phyloP scores from a whole-genome alignment of 2,113 vertebrate genomes.

The Oceanites oceanicus region DNA sequence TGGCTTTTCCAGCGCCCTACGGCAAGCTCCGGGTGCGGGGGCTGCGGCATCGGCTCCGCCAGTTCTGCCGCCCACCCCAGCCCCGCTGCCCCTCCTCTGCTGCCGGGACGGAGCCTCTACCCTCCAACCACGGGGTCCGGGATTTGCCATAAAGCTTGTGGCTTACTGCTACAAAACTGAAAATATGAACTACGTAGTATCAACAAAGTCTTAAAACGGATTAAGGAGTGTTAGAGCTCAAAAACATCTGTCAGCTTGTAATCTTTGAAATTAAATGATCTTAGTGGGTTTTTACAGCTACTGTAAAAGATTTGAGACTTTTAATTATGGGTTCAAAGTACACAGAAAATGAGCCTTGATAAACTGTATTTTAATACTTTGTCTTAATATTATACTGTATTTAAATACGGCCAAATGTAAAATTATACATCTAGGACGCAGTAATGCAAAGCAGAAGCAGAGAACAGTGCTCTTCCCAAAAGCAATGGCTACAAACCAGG shows the following conservation, averaged over 20 bases:
- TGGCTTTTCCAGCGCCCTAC: background rate
- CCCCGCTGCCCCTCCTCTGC: too few relatives aligned
- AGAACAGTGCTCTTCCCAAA: fast-evolving
- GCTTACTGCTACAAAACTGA: background rate
- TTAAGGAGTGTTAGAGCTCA: background rate
- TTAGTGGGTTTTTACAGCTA: background rate
- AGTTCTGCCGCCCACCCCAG: background rate
- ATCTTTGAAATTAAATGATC: background rate
- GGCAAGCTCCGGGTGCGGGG: background rate
- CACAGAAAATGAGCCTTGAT: background rate
- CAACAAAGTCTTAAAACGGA: background rate
- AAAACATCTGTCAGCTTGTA: background rate
- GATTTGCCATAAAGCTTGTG: background rate
- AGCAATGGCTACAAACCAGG: background rate
- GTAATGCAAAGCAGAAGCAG: background rate
- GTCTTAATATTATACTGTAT: background rate
- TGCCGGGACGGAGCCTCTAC: background rate
- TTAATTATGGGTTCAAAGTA: background rate
- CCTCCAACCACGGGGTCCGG: fast-evolving
- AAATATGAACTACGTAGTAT: background rate
- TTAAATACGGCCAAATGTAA: background rate
- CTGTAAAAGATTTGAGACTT: background rate
- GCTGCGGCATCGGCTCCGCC: background rate
- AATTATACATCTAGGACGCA: background rate
- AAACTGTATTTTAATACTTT: background rate